Conservation (phyloP, 2,888 invertebrate species). For the Drosophila testacea region DNA sequence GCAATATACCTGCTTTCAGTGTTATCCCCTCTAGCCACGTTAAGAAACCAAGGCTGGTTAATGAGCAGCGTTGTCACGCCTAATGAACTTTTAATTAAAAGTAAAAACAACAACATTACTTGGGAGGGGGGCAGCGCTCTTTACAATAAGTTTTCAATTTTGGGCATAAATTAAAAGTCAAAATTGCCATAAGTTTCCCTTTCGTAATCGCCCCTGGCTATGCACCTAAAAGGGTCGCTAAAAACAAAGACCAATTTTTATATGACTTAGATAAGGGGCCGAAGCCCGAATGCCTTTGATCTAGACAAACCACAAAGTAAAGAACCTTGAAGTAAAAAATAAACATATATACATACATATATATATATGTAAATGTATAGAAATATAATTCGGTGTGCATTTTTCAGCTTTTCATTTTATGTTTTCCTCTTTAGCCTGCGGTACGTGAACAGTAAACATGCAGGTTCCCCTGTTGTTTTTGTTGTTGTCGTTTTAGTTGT, state of each 20-base stretch:
- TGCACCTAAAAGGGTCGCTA: conserved; percentile 33
- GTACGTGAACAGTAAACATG: conserved; percentile 16
- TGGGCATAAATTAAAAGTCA: conserved; percentile 61
- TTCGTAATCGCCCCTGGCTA: background rate
- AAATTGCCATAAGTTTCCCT: conserved; percentile 32
- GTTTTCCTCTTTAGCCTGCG: conserved; percentile 21
- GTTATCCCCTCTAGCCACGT: background rate
- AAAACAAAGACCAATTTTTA: conserved; percentile 59
- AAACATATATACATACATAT: background rate
- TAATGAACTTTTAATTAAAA: conserved; percentile 81
- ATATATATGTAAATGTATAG: too few relatives aligned
- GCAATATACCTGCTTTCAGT: too few relatives aligned
- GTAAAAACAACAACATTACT: conserved; percentile 50
- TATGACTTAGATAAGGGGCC: conserved; percentile 52
- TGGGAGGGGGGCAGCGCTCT: conserved; percentile 5
- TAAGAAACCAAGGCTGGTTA: conserved; percentile 52
- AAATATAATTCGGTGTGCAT: conserved; percentile 23
- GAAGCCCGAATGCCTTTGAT: conserved; percentile 61
- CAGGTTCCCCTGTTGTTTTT: conserved; percentile 5
- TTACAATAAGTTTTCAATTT: conserved; percentile 69
- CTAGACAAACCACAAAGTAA: conserved; percentile 59
- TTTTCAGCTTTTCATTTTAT: conserved; percentile 24
- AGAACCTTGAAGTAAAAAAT: conserved; percentile 15
- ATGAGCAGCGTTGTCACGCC: conserved; percentile 71
- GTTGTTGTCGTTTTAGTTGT: conserved; percentile 9